phyloP scores from a whole-genome alignment of 2,113 vertebrate genomes.

The Ictalurus furcatus region DNA sequence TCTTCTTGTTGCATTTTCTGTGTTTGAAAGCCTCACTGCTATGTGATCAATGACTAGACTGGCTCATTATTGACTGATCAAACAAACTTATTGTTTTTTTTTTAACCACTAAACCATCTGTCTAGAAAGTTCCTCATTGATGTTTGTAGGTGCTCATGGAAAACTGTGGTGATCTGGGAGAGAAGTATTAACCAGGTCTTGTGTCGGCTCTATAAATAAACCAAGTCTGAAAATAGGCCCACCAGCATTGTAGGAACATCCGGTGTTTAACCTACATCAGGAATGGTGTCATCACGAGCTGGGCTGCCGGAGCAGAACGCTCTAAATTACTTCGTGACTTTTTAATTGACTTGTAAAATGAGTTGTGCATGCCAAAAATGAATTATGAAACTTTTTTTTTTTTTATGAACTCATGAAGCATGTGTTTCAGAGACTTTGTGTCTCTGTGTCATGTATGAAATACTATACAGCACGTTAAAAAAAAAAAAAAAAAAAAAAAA shows the following conservation, averaged over 20 bases:
- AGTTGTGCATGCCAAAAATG: slow-evolving; percentile 25
- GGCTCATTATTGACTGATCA: not conserved
- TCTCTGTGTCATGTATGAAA: not conserved
- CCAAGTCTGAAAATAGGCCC: slow-evolving; percentile 53
- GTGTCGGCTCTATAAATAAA: slow-evolving; percentile 47
- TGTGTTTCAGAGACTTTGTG: not conserved
- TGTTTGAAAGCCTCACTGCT: not conserved
- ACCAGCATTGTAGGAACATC: slow-evolving; percentile 53
- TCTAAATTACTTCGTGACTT: slow-evolving; percentile 49
- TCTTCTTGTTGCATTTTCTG: not conserved
- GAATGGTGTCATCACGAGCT: slow-evolving; percentile 52
- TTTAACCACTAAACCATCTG: not conserved
- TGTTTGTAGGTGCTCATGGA: slow-evolving; percentile 10
- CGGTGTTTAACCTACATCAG: slow-evolving; percentile 55
- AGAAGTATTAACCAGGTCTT: slow-evolving; percentile 35
- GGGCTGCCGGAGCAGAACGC: slow-evolving; percentile 23
- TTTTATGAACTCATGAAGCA: not conserved
- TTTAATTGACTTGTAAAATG: slow-evolving; percentile 47
- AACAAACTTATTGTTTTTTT: not conserved
- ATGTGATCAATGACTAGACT: not conserved
- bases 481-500: not conserved
- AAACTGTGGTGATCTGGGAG: slow-evolving; percentile 8
- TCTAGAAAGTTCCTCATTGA: not conserved
- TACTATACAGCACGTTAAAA: not conserved
- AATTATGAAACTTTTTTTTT: slow-evolving; percentile 1